Base-by-base conservation (phyloP, 1,140 invertebrate genomes). In the Drosophila baimaii region DNA sequence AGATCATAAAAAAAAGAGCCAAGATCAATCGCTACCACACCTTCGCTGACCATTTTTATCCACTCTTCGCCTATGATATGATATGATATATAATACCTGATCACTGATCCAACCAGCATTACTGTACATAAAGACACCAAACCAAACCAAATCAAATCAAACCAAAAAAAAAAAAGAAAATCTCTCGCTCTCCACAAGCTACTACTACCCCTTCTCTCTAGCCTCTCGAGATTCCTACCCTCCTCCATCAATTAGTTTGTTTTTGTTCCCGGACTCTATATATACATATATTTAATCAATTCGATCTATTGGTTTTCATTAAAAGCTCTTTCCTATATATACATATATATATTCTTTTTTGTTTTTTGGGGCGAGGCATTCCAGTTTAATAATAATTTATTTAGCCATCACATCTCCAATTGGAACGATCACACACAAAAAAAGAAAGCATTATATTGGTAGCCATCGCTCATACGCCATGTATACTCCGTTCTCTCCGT, bases 371-470 rank as follows among this genome's bases (percentile, higher is more conserved):
- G 49, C 41, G 12, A 54, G 63, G 57, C 58, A 31, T 64, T 65
- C 61, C 66, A 79, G 81, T 88, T 88, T 88, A 72, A 79, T 88
- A 52, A 52, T 86, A 49, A n/a, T n/a, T 88, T 79, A 63, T 86
- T 88, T 63, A 57, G 25, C 44, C 70, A 85, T 83, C 63, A 66
- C 68, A 62, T 78, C 37, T 65, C 54, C 61, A 44, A 85, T 78
- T 56, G 37, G 39, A 54, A 49, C 51, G 46, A 59, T 47, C 47
- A 47, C 51, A 46, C 56, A 57, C 29, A 47, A 31, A 43, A 37
- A 47, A 31, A 43, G 41, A 59, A 39, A 43, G 9, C 8, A 47
- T 33, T 31, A 44, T 23, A 43, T n/a, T 10, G 12, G 41, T 19
- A n/a, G 5, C 5, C 19, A 55, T 70, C 33, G 13, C 52, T 47